Evolutionary conservation across 2,113 vertebrate genomes (phyloP), one percentile per base, ranked within the genome.

Genomic region (Leptobrachium leishanense): DNA sequence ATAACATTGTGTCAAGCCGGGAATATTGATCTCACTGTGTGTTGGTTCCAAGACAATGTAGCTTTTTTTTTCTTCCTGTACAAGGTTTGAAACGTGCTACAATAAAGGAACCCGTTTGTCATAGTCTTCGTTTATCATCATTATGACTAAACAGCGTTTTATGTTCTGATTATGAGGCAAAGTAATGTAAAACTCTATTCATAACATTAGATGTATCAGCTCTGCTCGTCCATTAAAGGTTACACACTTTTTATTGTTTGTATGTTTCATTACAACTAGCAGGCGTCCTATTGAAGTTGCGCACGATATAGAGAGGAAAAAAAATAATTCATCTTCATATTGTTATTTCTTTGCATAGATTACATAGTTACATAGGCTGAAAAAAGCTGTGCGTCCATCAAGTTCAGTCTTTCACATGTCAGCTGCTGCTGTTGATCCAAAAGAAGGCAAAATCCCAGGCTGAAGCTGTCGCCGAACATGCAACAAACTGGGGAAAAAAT

Each of bases 151-250:
- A 72, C 57, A 39, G 46, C 62, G 2, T 57, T 59, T 79, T 67
- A 55, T 73, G 15, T 72, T 79, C 63, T 72, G 70, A 73, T 73
- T 72, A 79, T 66, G 62, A 43, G 57, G 62, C 15, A 55, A 3
- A n/a, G 73, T 72, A 79, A 66, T 79, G 62, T 44, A 57, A 63
- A 63, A 72, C 62, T 55, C 64, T 50, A 72, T 40, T 65, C 20
- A 15, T 13, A 43, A 71, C 70, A 12, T 67, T 6, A 10, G 15
- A 44, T 64, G 57, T 59, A 73, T 73, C 50, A 72, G 43, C 63
- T 66, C 66, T 62, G 69, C 42, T 44, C 67, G 46, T 70, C 75
- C 69, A 70, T 77, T 69, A 59, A 59, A 39, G 75, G 74, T 20
- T 31, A 43, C 63, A 43, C 63, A n/a, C 13, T 63, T 67, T 41